Conservation (phyloP, 2,888 invertebrate genomes). For the Fabriciana adippe region DNA sequence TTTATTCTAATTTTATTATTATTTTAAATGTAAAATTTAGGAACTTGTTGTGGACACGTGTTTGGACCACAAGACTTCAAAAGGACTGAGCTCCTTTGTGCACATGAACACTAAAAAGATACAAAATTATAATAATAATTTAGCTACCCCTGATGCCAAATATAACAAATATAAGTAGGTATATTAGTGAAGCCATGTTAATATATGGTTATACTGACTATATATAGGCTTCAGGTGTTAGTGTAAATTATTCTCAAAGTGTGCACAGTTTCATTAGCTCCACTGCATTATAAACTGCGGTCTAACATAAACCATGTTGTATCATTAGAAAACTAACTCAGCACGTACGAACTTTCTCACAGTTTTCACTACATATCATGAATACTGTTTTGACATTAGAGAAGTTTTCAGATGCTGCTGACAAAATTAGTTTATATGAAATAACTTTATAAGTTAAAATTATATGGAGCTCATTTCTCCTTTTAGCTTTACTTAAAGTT, state of each 20-base stretch:
- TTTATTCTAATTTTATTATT: background rate
- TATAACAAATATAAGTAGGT: too few relatives aligned
- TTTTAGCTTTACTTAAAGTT: background rate
- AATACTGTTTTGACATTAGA: conserved; percentile 21
- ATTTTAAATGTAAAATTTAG: too few relatives aligned
- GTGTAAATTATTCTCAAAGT: conserved; percentile 25
- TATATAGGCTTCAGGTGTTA: background rate
- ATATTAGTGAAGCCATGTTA: too few relatives aligned
- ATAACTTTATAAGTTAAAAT: conserved; percentile 9
- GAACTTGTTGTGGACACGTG: too few relatives aligned
- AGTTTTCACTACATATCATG: conserved; percentile 22
- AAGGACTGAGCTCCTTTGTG: too few relatives aligned
- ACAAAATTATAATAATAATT: too few relatives aligned
- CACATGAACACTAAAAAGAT: too few relatives aligned
- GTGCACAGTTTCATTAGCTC: conserved; percentile 28
- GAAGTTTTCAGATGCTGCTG: conserved; percentile 10
- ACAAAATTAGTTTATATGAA: conserved; percentile 16
- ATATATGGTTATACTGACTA: too few relatives aligned
- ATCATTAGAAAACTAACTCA: conserved; percentile 32
- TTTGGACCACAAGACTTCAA: too few relatives aligned
- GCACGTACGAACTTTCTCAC: conserved; percentile 21
- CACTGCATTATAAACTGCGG: conserved; percentile 27
- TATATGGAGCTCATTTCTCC: background rate
- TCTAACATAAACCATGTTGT: conserved; percentile 33
- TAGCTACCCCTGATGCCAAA: too few relatives aligned